Percentiles rank a stretch among this genome's conserved stretches.
These are phyloP conservation scores for Dyspetes luteomarginatus DNA, from an alignment of 2,888 invertebrate species.

Conservation along the genomic window DNA sequence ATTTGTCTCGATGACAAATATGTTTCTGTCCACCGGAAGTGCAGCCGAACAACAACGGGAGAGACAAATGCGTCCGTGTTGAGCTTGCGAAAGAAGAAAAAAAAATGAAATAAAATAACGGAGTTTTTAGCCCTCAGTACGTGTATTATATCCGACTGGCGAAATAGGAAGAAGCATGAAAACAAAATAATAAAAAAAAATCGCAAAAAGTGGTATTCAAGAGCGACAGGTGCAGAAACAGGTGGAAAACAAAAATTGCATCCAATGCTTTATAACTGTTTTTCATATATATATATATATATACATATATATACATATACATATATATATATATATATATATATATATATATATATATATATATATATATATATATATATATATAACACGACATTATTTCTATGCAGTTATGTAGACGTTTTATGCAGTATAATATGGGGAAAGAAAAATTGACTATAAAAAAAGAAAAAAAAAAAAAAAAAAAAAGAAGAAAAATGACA, in stretches of 20 bases:
- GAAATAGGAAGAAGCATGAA: conserved; percentile 16
- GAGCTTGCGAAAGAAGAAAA: background rate
- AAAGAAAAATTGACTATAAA: too few relatives aligned
- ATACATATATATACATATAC: background rate
- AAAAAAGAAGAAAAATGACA: background rate
- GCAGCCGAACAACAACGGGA: too few relatives aligned
- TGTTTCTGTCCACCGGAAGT: too few relatives aligned
- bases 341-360: background rate
- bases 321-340: conserved; percentile 7
- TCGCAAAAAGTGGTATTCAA: conserved; percentile 33
- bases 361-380: too few relatives aligned
- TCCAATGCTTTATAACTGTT: conserved; percentile 39
- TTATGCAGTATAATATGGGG: too few relatives aligned
- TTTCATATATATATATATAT: conserved; percentile 31
- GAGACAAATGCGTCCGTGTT: too few relatives aligned
- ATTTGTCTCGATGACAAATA: too few relatives aligned
- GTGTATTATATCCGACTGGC: conserved; percentile 31
- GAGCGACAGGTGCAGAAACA: conserved; percentile 39
- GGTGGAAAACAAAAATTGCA: conserved; percentile 49
- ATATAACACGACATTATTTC: too few relatives aligned
- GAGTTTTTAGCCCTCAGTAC: conserved; percentile 39
- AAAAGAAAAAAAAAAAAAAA: conserved; percentile 43
- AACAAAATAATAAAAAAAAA: background rate
- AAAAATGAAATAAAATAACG: conserved; percentile 19
- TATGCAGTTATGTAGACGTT: too few relatives aligned